These are phyloP conservation scores for Brachionichthys hirsutus DNA, from an alignment of 2,113 vertebrate species.

Conservation along the genomic window DNA sequence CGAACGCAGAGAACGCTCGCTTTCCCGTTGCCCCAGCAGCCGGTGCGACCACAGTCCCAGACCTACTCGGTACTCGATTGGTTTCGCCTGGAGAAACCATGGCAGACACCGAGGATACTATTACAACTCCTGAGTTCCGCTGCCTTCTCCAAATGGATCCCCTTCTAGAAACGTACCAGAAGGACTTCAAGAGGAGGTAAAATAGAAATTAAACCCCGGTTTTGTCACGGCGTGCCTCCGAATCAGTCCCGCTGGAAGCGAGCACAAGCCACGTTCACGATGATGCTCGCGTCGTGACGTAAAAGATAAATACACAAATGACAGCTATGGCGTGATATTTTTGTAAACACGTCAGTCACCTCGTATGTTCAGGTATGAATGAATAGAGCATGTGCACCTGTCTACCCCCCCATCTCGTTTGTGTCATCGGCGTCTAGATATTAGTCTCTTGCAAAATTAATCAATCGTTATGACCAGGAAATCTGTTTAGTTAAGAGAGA, in stretches of 20 bases:
- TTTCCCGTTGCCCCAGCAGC: background rate
- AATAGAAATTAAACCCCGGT: slow-evolving; percentile 11
- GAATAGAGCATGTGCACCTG: background rate
- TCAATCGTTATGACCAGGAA: no score
- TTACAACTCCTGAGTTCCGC: slow-evolving; percentile 71
- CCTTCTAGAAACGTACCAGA: slow-evolving; percentile 69
- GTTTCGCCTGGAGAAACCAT: slow-evolving; percentile 66
- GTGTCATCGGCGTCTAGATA: background rate
- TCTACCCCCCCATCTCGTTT: background rate
- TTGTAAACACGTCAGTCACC: background rate
- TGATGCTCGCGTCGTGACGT: background rate
- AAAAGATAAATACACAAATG: slow-evolving; percentile 1
- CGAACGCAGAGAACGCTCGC: background rate
- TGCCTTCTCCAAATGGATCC: slow-evolving; percentile 76
- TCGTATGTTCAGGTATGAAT: slow-evolving; percentile 5
- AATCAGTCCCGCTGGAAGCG: slow-evolving; percentile 12
- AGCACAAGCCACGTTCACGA: background rate
- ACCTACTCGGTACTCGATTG: slow-evolving; percentile 69
- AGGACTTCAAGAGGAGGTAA: slow-evolving; percentile 83
- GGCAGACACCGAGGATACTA: slow-evolving; percentile 71
- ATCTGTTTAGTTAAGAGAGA: no score
- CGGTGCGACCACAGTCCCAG: background rate
- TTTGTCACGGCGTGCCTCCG: slow-evolving; percentile 1
- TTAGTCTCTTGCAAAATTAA: background rate
- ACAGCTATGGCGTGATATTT: slow-evolving; percentile 7